These are phyloP conservation scores for Phragmatobia fuliginosa DNA, from an alignment of 2,888 invertebrate genomes.

Conservation along the genomic window DNA sequence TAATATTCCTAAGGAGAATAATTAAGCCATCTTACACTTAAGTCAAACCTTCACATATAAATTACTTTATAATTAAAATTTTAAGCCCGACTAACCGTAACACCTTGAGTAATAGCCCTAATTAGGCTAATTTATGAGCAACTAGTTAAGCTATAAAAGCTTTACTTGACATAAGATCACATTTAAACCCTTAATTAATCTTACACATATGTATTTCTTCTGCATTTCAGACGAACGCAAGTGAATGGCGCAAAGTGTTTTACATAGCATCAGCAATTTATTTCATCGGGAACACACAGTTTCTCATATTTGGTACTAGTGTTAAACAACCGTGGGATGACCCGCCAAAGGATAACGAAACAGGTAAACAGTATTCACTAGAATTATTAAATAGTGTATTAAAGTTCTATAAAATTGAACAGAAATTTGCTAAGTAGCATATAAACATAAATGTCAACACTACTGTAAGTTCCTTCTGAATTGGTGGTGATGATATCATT, in stretches of 20 bases:
- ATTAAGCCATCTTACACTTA: neutral
- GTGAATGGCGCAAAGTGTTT: conserved; percentile 91
- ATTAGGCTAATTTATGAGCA: neutral
- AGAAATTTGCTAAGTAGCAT: too few species aligned
- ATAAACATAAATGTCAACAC: too few species aligned
- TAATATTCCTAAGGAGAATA: neutral
- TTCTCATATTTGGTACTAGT: conserved; percentile 87
- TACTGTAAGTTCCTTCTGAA: too few species aligned
- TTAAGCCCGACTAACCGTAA: neutral
- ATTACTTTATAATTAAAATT: neutral
- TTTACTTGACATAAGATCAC: neutral
- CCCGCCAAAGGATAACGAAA: conserved; percentile 10
- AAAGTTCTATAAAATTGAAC: too few species aligned
- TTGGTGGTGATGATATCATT: too few species aligned
- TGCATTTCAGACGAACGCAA: conserved; percentile 81
- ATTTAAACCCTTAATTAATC: neutral
- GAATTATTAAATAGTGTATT: too few species aligned
- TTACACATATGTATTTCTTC: neutral
- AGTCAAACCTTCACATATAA: neutral
- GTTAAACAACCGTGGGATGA: conserved; percentile 43
- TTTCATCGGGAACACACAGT: conserved; percentile 88
- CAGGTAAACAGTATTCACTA: neutral
- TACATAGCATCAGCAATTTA: conserved; percentile 89
- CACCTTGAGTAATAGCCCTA: neutral
- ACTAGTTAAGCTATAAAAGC: too few species aligned